Evolutionary conservation across 2,113 vertebrate species (phyloP), one percentile per base, ranked within the genome.

Genomic region (Mustela nigripes): DNA sequence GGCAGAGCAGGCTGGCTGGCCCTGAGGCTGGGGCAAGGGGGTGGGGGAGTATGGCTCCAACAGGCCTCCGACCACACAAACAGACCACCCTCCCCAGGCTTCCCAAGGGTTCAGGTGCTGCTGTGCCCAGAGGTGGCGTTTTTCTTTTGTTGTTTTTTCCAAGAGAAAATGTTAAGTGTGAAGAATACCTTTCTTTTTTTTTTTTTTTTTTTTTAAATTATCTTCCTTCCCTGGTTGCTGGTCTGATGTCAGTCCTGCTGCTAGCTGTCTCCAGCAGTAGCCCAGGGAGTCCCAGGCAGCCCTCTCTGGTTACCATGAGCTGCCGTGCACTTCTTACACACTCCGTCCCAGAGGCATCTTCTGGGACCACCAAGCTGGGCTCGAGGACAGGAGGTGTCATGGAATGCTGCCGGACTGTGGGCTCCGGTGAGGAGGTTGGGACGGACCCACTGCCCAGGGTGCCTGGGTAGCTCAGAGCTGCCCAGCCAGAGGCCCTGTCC

Each of bases 171-270:
- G 12, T 76, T 79, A 56, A 95, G 53, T 9, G 50, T 56, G 73
- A 95, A 69, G 95, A 97, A 50, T 56, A 31, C 78, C 18, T 36
- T 1, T 36, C 36, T 36, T 36, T 26, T 76, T 45, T 74, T 80
- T 79, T 94, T 69, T 48, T 95, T 62, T 63, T 74, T 80, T 79
- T 94, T 69, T 95, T 50, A 48, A 92, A 89, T 93, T 76, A 48
- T 42, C 39, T 56, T 39, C 42, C 84, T 45, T 71, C 56, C 62
- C 81, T 7, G 73, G 86, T 89, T 80, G 67, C 95, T 22, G 65
- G 28, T 79, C 73, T 67, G 18, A 15, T 18, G 60, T 28, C 1
- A 0, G 94, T 67, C 85, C 82, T 58, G 53, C 94, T 90, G 92
- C 95, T 83, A n/a, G 4, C 42, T 45, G 63, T 91, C 89, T 39